Conservation (phyloP, 2,888 invertebrate species). For the Apocheima hispidaria region DNA sequence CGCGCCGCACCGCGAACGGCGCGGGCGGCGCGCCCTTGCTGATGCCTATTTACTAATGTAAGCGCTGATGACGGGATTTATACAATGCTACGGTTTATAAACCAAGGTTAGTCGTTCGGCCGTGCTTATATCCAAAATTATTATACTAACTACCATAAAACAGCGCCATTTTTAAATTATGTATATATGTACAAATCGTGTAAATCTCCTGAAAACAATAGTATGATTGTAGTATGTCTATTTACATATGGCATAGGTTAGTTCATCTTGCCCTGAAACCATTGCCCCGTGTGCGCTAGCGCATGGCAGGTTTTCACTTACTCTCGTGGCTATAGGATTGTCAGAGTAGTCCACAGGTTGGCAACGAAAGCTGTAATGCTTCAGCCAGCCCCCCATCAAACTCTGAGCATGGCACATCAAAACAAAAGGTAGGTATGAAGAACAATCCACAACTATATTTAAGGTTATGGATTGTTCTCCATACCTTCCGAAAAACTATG, state of each 20-base stretch:
- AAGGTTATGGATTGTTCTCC: too few species aligned
- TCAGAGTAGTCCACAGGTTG: constrained; percentile 96
- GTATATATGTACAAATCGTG: constrained; percentile 55
- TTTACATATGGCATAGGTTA: constrained; percentile 77
- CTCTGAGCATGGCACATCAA: constrained; percentile 86
- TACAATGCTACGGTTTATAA: constrained; percentile 38
- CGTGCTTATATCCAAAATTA: constrained; percentile 5
- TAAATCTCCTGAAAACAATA: constrained; percentile 58
- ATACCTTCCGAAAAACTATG: too few species aligned
- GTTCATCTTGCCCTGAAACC: constrained; percentile 56
- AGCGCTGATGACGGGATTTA: constrained; percentile 39
- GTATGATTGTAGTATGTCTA: constrained; percentile 62
- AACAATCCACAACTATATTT: background rate
- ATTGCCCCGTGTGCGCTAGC: constrained; percentile 47
- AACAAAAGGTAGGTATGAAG: constrained; percentile 53
- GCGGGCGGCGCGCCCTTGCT: background rate
- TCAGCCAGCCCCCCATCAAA: constrained; percentile 96
- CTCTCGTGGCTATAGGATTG: constrained; percentile 92
- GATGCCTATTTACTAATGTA: constrained; percentile 31
- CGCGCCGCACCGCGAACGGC: background rate
- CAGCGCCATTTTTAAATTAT: constrained; percentile 45
- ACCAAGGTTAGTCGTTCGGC: constrained; percentile 37
- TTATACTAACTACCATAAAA: constrained; percentile 41
- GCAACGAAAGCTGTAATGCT: constrained; percentile 95
- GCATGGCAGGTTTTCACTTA: constrained; percentile 85